Evolutionary conservation across 2,797 vertebrate species (phyloP).

Genomic region (Hypotaenidia philippensis): DNA sequence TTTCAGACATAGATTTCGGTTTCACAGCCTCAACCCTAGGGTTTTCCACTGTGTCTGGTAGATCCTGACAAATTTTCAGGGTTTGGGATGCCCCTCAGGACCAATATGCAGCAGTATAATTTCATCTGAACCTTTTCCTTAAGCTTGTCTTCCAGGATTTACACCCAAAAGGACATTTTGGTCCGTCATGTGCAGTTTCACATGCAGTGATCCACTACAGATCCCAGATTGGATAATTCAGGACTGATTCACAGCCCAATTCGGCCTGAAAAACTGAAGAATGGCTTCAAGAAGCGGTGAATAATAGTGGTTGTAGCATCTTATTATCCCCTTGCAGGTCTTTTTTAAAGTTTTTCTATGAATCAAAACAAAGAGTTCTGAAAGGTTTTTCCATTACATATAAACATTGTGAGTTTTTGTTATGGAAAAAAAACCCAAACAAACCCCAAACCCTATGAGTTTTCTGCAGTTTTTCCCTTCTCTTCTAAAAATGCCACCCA

Average conservation of each 20-base stretch:
- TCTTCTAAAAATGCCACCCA: neutral
- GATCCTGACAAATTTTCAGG: neutral
- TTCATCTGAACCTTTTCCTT: neutral
- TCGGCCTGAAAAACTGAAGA: neutral
- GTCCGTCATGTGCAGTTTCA: neutral
- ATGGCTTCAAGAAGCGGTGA: accelerated
- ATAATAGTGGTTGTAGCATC: accelerated
- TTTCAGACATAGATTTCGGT: neutral
- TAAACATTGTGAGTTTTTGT: neutral
- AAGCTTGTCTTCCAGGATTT: neutral
- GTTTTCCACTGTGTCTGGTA: accelerated
- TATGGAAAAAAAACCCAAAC: accelerated
- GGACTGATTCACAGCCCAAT: neutral
- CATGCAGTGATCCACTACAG: neutral
- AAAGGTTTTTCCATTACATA: neutral
- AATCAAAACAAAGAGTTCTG: neutral
- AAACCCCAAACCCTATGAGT: too few species aligned
- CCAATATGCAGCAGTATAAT: accelerated
- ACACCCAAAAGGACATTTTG: neutral
- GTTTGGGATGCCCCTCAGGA: neutral
- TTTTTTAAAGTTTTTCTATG: neutral
- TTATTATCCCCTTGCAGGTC: neutral
- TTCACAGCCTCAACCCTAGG: neutral
- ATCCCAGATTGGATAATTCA: neutral
- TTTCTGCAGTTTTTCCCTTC: neutral